A percentile compares a stretch with the other conserved stretches of the same genome.
These are phyloP conservation scores for Orycteropus afer DNA, from an alignment of 2,113 vertebrate genomes.

Conservation along the genomic window DNA sequence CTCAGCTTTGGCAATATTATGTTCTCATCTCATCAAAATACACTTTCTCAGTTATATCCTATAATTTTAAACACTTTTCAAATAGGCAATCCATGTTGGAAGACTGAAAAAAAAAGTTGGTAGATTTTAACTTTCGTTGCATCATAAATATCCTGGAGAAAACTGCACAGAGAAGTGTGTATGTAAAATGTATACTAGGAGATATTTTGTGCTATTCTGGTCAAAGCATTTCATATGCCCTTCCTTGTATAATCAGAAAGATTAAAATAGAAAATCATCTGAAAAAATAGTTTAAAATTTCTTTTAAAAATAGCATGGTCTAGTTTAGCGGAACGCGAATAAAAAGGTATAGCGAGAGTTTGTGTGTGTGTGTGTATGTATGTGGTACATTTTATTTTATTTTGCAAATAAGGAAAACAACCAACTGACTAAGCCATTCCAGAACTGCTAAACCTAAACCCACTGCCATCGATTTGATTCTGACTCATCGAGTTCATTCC, in stretches of 20 bases:
- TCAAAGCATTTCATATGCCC: not conserved
- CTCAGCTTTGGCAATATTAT: not conserved
- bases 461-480: no score
- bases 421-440: no score
- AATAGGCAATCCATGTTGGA: not conserved
- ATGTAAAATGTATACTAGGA: not conserved
- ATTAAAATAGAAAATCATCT: not conserved
- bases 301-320: not conserved
- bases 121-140: constrained; percentile 35
- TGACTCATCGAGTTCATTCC: no score
- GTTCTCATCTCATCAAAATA: not conserved
- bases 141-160: not conserved
- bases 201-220: not conserved
- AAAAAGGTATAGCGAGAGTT: not conserved
- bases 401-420: no score
- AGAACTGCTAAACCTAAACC: no score
- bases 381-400: no score
- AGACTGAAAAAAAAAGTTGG: not conserved
- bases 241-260: not conserved
- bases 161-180: not conserved
- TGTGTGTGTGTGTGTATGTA: no score
- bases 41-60: not conserved
- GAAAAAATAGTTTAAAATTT: not conserved
- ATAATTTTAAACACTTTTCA: not conserved
- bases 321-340: constrained; percentile 13